Conservation (phyloP, 2,888 invertebrate genomes). For the Ectemnius cavifrons region DNA sequence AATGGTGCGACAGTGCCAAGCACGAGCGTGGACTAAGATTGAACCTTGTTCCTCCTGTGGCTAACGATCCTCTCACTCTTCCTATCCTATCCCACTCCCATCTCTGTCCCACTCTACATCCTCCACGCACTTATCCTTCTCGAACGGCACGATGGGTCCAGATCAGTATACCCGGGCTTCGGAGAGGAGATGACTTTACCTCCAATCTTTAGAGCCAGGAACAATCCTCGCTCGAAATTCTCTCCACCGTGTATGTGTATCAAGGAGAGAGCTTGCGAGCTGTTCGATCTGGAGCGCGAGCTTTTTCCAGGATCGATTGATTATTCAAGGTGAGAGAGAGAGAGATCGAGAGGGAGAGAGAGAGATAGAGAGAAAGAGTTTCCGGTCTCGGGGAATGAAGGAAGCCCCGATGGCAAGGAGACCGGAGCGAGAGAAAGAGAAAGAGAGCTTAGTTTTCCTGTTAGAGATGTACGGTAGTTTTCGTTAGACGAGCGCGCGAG, state of each 20-base stretch:
- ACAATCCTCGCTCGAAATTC: no score
- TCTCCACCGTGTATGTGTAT: no score
- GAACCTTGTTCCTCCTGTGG: constrained; percentile 7
- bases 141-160: constrained; percentile 6
- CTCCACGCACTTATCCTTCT: background rate
- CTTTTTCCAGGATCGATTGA: background rate
- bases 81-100: background rate
- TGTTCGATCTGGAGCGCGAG: background rate
- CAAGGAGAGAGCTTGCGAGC: no score
- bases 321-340: background rate
- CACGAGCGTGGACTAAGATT: background rate
- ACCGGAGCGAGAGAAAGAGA: background rate
- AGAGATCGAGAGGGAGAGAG: no score
- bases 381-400: background rate
- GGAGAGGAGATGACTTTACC: background rate
- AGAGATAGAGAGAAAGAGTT: background rate
- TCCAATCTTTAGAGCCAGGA: no score
- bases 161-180: background rate
- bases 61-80: constrained; percentile 7
- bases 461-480: constrained; percentile 46
- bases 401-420: background rate
- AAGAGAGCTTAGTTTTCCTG: constrained; percentile 34
- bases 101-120: background rate
- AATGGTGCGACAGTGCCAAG: background rate
- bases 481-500: constrained; percentile 47